Base-by-base conservation (phyloP, 1,140 invertebrate genomes). In the Apolygus lucorum region DNA sequence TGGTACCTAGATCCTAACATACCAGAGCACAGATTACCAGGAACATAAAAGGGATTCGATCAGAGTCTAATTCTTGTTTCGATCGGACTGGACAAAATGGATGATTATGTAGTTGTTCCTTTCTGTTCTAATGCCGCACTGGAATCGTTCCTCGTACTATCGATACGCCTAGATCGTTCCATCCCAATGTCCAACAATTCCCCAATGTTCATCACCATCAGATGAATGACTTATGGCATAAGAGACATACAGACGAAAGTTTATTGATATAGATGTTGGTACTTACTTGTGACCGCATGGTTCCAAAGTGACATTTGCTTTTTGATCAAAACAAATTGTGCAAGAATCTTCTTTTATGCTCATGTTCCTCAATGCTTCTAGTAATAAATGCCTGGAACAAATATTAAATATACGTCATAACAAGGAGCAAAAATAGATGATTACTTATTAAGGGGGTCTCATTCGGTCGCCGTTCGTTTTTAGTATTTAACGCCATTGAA, bases 291-390 rank as follows among this genome's bases (percentile, higher is more conserved):
- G 93, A 71, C 84, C 81, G 79, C 93, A 96, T 0, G 93, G 92
- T 69, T 87, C 75, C 4, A 96, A 82, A 72, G 84, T 82, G 17
- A 92, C 86, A 67, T 85, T 84, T 2, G 91, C 90, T 74, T 83
- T 85, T 68, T 86, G 84, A 79, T 95, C 93, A 80, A 88, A 95
- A 80, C 93, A 96, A 26, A 95, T 79, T 2, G 89, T 92, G 80
- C 93, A 96, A 0, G 90, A 90, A 78, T 95, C 90, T 77, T 95
- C 92, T 71, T 84, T 83, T 25, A 93, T 87, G 76, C 86, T 90
- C 24, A 90, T 81, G 77, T 88, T 85, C 71, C 89, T 80, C 65
- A 94, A 79, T 70, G 88, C 82, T 73, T 89, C 85, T 70, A 94
- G 78, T 77, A 85, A 89, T 74, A 93, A 84, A 75, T 92, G 88